Conservation (phyloP, 2,797 vertebrate genomes). For the Parauchenoglanis punctatus region DNA sequence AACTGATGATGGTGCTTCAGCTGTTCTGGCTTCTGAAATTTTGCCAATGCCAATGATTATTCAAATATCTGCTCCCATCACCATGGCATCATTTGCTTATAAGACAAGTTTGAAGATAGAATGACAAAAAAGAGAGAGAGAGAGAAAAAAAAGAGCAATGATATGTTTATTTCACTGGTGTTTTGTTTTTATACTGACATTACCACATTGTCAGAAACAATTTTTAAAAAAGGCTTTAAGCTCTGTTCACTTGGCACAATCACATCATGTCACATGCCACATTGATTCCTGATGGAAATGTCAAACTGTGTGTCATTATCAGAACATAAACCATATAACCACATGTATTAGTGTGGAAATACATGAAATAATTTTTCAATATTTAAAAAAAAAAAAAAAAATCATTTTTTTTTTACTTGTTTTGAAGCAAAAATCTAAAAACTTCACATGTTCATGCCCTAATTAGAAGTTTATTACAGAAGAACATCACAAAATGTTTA, state of each 20-base stretch:
- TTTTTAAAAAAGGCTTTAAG: background rate
- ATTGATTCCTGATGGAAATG: background rate
- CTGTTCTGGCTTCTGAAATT: too few relatives aligned
- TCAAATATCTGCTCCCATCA: background rate
- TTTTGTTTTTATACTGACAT: background rate
- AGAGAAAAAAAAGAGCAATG: background rate
- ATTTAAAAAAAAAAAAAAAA: background rate
- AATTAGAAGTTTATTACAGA: background rate
- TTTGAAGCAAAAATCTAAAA: background rate
- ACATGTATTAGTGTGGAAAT: background rate
- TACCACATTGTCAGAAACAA: background rate
- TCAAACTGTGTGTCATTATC: background rate
- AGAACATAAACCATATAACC: background rate
- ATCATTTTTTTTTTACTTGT: background rate
- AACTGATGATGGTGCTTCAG: background rate
- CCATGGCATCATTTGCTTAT: background rate
- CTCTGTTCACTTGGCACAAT: background rate
- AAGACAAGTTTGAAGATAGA: background rate
- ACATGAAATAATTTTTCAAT: background rate
- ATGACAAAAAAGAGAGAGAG: background rate
- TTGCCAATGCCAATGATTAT: background rate
- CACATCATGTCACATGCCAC: background rate
- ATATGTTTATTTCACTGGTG: background rate
- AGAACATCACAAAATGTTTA: background rate
- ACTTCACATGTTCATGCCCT: background rate